phyloP scores from a whole-genome alignment of 1,140 invertebrate genomes.

The Sitophilus oryzae region DNA sequence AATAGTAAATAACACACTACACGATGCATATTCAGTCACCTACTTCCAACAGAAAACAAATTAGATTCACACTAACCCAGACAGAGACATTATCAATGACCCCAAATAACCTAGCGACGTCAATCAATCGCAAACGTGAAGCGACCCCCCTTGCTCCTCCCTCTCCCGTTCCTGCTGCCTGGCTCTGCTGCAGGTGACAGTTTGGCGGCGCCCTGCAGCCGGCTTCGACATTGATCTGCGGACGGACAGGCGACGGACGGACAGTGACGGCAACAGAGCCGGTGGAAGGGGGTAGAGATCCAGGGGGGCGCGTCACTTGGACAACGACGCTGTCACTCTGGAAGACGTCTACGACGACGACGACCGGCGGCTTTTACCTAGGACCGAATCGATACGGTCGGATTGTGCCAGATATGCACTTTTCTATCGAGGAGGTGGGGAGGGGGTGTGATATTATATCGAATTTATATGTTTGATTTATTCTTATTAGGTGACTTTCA shows the following conservation, averaged over 20 bases:
- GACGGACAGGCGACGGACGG: conserved; percentile 11
- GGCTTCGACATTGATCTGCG: conserved; percentile 25
- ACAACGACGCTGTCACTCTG: conserved; percentile 26
- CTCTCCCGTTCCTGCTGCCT: background rate
- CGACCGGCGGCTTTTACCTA: too few relatives aligned
- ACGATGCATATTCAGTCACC: too few relatives aligned
- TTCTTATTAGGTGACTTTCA: too few relatives aligned
- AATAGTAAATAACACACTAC: too few relatives aligned
- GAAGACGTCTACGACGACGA: conserved; percentile 23
- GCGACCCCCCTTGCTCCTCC: too few relatives aligned
- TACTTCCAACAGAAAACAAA: too few relatives aligned
- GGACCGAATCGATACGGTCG: conserved; percentile 4
- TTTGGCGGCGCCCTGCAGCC: background rate
- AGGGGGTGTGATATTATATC: too few relatives aligned
- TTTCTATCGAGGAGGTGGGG: too few relatives aligned
- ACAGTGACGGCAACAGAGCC: background rate
- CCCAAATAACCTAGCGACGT: background rate
- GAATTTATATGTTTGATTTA: too few relatives aligned
- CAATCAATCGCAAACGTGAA: background rate
- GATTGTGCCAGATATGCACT: background rate
- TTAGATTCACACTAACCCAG: background rate
- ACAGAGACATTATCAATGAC: background rate
- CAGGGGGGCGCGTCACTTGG: conserved; percentile 10
- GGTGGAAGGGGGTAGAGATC: conserved; percentile 12
- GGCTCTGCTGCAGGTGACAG: background rate